Evolutionary conservation across 2,888 invertebrate genomes (phyloP), one percentile per base, ranked within the genome.

Genomic region (Spisula solida): DNA sequence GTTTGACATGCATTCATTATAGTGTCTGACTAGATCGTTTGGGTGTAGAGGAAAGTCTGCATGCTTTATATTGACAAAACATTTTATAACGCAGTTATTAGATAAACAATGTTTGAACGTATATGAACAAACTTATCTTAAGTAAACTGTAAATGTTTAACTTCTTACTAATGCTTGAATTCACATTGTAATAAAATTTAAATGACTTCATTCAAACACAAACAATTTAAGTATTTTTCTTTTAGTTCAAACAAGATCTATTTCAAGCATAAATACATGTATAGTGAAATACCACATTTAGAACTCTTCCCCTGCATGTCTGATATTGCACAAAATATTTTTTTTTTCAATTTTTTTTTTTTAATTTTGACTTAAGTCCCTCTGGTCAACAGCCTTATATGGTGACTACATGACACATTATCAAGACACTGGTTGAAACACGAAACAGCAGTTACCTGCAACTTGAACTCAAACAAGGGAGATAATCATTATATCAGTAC

Each of bases 21-120:
- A 66, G n/a, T 66, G 60, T 66, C 25, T n/a, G 60, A 66, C 60
- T 10, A 25, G 25, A n/a, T 2, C 25, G n/a, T 66, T 66, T 66
- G 12, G 60, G 20, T 25, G 25, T 25, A 10, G 25, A 66, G 60
- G 25, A 66, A 66, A 25, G 60, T 25, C 60, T 66, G 60, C 60
- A 66, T 66, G 60, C 60, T 66, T n/a, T 25, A 66, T 66, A 66
- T 66, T 66, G 60, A 66, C 60, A 66, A n/a, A 25, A 66, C 8
- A 66, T 66, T 66, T 66, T 66, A 66, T 25, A 6, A 4, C 60
- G 25, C 60, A 25, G 12, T 25, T 66, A 66, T 66, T 10, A 66
- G 60, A 66, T 66, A 66, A 66, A 25, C 20, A 66, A n/a, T 10
- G 60, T 66, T 66, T 66, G 0, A 66, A 66, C 60, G 25, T 25